Conservation (phyloP, 2,113 vertebrate species). For the Coracopsis vasa region DNA sequence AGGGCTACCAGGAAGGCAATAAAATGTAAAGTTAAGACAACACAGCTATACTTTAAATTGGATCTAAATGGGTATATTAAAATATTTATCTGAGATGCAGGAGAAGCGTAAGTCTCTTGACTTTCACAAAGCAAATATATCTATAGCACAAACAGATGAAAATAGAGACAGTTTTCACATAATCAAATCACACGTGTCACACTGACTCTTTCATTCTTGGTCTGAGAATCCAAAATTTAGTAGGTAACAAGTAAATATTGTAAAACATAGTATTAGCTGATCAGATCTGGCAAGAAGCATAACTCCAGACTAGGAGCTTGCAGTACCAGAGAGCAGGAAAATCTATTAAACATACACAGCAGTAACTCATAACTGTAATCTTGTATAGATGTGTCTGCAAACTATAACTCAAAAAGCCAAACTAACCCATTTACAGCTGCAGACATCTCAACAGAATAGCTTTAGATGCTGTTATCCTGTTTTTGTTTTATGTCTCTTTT, state of each 20-base stretch:
- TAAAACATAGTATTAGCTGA: conserved; percentile 18
- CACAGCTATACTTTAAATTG: not conserved
- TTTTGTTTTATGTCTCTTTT: conserved; percentile 32
- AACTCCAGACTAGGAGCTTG: conserved; percentile 30
- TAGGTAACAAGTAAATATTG: conserved; percentile 14
- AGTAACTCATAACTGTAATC: conserved; percentile 53
- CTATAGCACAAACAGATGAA: not conserved
- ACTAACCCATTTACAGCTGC: conserved; percentile 51
- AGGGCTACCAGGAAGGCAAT: not conserved
- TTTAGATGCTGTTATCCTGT: conserved; percentile 37
- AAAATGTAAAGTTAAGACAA: not conserved
- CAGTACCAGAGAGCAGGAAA: conserved; percentile 21
- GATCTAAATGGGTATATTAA: not conserved
- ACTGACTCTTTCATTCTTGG: conserved; percentile 4
- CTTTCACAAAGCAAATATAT: not conserved
- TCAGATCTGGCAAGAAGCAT: not conserved
- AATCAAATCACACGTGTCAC: not conserved
- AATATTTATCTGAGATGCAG: not conserved
- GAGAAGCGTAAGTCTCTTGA: not conserved
- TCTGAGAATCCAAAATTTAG: conserved; percentile 1
- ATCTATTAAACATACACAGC: conserved; percentile 17
- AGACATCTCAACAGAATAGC: conserved; percentile 39
- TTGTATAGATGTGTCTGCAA: conserved; percentile 48
- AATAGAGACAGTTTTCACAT: conserved; percentile 22
- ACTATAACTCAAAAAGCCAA: conserved; percentile 51